These are phyloP conservation scores for Plagodis dolabraria DNA, from an alignment of 2,888 invertebrate genomes.

Conservation along the genomic window DNA sequence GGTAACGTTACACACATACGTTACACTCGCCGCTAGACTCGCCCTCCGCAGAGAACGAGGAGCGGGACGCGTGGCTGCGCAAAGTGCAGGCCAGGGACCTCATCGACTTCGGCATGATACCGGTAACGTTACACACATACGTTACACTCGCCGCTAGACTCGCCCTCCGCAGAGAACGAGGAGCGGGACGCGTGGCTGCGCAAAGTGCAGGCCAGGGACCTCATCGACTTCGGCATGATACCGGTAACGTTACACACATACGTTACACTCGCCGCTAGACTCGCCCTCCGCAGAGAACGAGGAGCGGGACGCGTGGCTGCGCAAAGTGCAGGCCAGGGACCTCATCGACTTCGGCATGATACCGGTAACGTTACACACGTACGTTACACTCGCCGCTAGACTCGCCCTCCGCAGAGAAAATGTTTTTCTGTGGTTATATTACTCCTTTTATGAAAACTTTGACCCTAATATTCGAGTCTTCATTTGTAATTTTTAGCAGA, in stretches of 20 bases:
- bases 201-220: constrained; percentile 96
- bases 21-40: constrained; percentile 85
- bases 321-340: constrained; percentile 96
- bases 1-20: constrained; percentile 67
- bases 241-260: constrained; percentile 84
- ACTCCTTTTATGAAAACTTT: no score
- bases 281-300: constrained; percentile 92
- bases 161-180: constrained; percentile 92
- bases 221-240: constrained; percentile 99
- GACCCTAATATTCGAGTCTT: no score
- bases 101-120: constrained; percentile 99
- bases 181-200: constrained; percentile 93
- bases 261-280: constrained; percentile 80
- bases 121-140: constrained; percentile 78
- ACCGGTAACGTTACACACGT: constrained; percentile 84
- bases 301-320: constrained; percentile 92
- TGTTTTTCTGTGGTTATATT: no score
- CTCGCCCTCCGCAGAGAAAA: no score
- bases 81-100: constrained; percentile 97
- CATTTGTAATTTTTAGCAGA: no score
- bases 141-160: constrained; percentile 83
- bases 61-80: constrained; percentile 92
- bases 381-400: background rate
- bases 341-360: constrained; percentile 99
- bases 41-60: constrained; percentile 92